Evolutionary conservation across 1,140 invertebrate species (phyloP).

Genomic region (Lordiphosa clarofinis): DNA sequence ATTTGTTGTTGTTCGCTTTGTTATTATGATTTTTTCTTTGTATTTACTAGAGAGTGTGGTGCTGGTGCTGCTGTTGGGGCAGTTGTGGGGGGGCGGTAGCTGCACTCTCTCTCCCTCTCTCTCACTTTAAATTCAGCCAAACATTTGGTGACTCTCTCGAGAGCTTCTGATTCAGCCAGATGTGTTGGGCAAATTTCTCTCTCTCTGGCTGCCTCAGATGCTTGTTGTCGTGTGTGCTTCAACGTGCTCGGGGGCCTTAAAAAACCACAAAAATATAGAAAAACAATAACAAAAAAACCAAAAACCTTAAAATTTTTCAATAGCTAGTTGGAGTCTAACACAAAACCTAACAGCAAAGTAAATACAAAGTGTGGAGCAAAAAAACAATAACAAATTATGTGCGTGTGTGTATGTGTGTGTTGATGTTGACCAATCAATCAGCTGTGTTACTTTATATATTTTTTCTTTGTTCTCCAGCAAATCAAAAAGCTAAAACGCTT

Average conservation of each 20-base stretch:
- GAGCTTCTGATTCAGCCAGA: too few species aligned
- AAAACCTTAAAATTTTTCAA: constrained; percentile 42
- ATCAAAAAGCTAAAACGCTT: too few species aligned
- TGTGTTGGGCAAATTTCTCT: too few species aligned
- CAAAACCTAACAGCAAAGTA: constrained; percentile 49
- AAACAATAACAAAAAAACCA: constrained; percentile 1
- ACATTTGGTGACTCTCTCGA: too few species aligned
- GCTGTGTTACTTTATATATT: too few species aligned
- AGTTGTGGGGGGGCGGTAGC: neutral
- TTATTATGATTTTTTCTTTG: constrained; percentile 68
- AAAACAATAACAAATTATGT: constrained; percentile 24
- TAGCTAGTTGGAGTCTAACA: constrained; percentile 69
- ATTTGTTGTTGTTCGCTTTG: constrained; percentile 55
- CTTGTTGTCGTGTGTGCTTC: constrained; percentile 10
- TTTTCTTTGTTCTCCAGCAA: too few species aligned
- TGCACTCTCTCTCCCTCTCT: neutral
- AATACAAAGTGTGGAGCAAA: constrained; percentile 39
- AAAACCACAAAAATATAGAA: constrained; percentile 1
- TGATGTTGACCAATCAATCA: too few species aligned
- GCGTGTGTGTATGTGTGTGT: neutral
- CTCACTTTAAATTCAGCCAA: too few species aligned
- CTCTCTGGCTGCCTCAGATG: constrained; percentile 14
- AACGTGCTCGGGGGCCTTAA: constrained; percentile 28
- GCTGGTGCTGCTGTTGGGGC: constrained; percentile 30
- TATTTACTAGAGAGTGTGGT: constrained; percentile 14